A percentile compares a stretch with the other conserved stretches of the same genome.
Evolutionary conservation across 2,797 vertebrate species (phyloP).

Genomic region (Tenualosa ilisha): DNA sequence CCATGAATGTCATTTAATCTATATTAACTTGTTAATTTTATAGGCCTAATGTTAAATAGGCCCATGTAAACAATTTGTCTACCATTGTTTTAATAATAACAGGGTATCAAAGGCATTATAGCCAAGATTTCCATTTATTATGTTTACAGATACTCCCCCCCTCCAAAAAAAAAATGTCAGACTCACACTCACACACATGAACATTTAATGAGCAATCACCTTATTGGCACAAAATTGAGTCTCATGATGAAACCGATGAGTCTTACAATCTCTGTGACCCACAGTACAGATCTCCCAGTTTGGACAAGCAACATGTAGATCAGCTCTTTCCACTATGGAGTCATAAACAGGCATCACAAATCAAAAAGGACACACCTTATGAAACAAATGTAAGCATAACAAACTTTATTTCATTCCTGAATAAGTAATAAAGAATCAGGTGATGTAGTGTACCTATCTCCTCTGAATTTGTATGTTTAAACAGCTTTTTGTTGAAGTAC

Average conservation of each 20-base stretch:
- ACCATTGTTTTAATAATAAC: no score
- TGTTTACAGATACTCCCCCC: not conserved
- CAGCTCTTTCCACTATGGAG: not conserved
- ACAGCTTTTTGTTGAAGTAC: not conserved
- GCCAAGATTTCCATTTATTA: not conserved
- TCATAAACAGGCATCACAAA: not conserved
- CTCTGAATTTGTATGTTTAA: not conserved
- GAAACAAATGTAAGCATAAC: not conserved
- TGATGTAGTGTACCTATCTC: not conserved
- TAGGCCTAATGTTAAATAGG: no score
- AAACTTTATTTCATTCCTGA: not conserved
- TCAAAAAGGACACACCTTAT: not conserved
- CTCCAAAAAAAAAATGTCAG: not conserved
- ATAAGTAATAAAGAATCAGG: not conserved
- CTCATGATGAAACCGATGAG: slow-evolving; percentile 22
- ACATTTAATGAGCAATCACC: slow-evolving; percentile 45
- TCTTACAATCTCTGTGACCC: not conserved
- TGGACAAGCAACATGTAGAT: not conserved
- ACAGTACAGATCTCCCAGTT: not conserved
- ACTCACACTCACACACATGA: not conserved
- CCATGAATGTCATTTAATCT: not conserved
- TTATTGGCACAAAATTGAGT: slow-evolving; percentile 55
- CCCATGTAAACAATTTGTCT: no score
- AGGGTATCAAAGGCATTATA: not conserved
- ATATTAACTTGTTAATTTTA: no score